Percentiles rank a stretch among this genome's conserved stretches.
Evolutionary conservation across 2,888 invertebrate genomes (phyloP).

Genomic region (Lithodes maja): DNA sequence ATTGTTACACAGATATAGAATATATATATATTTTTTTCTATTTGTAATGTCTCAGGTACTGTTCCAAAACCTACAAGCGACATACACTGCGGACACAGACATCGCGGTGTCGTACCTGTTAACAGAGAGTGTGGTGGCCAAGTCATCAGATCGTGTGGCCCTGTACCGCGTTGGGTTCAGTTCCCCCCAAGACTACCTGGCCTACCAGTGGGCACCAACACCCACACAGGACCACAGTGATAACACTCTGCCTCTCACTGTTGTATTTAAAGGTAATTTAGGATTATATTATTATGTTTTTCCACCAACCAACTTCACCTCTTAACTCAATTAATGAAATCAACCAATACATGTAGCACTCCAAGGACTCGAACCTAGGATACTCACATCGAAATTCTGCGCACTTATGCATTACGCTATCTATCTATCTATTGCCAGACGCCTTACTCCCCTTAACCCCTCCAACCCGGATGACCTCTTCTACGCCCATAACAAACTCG

Average conservation of each 20-base stretch:
- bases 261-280: conserved; percentile 54
- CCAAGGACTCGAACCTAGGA: too few relatives aligned
- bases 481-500: too few relatives aligned
- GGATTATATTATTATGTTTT: too few relatives aligned
- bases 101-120: conserved; percentile 41
- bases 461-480: too few relatives aligned
- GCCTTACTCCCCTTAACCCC: too few relatives aligned
- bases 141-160: conserved; percentile 59
- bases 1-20: background rate
- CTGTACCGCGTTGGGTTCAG: conserved; percentile 65
- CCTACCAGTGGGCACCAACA: conserved; percentile 64
- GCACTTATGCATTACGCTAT: too few relatives aligned
- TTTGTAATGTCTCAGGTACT: conserved; percentile 27
- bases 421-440: too few relatives aligned
- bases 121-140: conserved; percentile 29
- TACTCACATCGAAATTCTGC: too few relatives aligned
- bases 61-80: conserved; percentile 52
- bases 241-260: conserved; percentile 47
- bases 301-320: too few relatives aligned
- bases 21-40: background rate
- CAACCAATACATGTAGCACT: too few relatives aligned
- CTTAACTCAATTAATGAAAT: too few relatives aligned
- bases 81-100: conserved; percentile 50
- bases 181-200: conserved; percentile 63
- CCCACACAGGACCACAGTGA: conserved; percentile 35